phyloP scores from a whole-genome alignment of 2,888 invertebrate species.

The Metacarcinus magister region DNA sequence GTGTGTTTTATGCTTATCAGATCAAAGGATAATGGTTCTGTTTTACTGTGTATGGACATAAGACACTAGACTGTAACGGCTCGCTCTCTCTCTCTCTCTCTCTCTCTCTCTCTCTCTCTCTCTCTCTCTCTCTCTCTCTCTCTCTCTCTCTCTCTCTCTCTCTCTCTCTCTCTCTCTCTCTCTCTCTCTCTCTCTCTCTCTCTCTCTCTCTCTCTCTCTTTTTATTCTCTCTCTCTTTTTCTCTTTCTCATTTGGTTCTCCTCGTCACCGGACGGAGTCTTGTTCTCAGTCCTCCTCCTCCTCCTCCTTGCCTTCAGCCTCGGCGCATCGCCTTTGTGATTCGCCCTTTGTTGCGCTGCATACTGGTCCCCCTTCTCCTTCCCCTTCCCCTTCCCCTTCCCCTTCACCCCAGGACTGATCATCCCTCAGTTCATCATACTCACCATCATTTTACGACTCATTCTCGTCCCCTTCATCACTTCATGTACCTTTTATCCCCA shows the following conservation, averaged over 20 bases:
- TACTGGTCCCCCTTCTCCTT: background rate
- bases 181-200: conserved; percentile 26
- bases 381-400: background rate
- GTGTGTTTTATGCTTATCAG: background rate
- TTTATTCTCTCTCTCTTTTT: too few relatives aligned
- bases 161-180: background rate
- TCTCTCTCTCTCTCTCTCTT: background rate
- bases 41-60: conserved; percentile 13
- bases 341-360: background rate
- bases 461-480: background rate
- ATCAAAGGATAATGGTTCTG: background rate
- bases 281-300: background rate
- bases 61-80: background rate
- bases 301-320: background rate
- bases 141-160: conserved; percentile 26
- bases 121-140: conserved; percentile 10
- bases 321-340: background rate
- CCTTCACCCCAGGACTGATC: background rate
- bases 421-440: conserved; percentile 28
- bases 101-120: conserved; percentile 26
- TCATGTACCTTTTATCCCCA: background rate
- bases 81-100: conserved; percentile 26
- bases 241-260: background rate
- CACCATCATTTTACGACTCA: background rate
- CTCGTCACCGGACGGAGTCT: too few relatives aligned